Evolutionary conservation across 1,140 invertebrate species (phyloP).

Genomic region (Lordiphosa stackelbergi): DNA sequence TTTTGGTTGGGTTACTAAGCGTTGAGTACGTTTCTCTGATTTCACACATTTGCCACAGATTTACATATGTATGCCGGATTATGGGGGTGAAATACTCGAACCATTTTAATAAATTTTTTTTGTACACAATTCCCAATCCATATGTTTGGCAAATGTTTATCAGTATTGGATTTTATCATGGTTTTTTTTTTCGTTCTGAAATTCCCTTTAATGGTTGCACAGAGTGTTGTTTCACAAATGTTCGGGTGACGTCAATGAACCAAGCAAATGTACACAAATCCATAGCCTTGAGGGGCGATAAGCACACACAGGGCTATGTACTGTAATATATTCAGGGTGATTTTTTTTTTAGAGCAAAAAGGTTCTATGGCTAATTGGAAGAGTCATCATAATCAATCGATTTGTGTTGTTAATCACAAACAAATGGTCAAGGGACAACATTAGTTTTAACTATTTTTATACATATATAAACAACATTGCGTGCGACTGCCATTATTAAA

Average conservation of each 20-base stretch:
- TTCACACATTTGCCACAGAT: conserved; percentile 14
- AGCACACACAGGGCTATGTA: too few relatives aligned
- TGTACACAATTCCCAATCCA: conserved; percentile 5
- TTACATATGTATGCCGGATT: conserved; percentile 1
- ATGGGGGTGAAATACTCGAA: too few relatives aligned
- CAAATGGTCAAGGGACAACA: conserved; percentile 13
- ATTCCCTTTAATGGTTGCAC: conserved; percentile 32
- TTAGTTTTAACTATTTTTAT: conserved; percentile 1
- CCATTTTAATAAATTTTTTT: not conserved
- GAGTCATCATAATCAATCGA: conserved; percentile 26
- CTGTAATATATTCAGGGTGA: too few relatives aligned
- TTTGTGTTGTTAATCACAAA: conserved; percentile 17
- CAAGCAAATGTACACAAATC: not conserved
- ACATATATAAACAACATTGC: not conserved
- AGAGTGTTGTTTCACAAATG: conserved; percentile 13
- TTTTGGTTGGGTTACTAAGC: conserved; percentile 3
- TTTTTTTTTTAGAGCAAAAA: too few relatives aligned
- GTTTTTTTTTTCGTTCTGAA: conserved; percentile 30
- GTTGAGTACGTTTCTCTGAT: not conserved
- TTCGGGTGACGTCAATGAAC: not conserved
- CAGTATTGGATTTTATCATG: not conserved
- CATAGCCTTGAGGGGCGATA: too few relatives aligned
- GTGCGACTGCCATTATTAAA: not conserved
- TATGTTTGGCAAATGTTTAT: conserved; percentile 27
- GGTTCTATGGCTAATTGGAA: not conserved